Evolutionary conservation across 2,888 invertebrate genomes (phyloP), one percentile per base, ranked within the genome.

Genomic region (Chelonus formosanus): DNA sequence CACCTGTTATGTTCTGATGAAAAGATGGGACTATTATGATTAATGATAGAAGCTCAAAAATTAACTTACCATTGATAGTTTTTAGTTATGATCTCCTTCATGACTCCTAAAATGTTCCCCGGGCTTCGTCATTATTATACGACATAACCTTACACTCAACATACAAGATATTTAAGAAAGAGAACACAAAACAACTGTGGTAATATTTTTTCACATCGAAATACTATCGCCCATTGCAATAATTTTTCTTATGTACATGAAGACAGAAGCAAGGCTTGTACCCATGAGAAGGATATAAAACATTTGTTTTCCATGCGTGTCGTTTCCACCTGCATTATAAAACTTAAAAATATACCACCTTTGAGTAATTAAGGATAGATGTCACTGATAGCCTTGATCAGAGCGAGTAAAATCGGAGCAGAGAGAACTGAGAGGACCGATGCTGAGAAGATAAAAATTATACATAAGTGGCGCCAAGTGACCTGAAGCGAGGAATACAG

Each of bases 91-190:
- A 63, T 67, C 65, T 50, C 5, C 61, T 58, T 31, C 53, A 59
- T 48, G 40, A n/a, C 54, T 68, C 67, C 69, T 58, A 58, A 50
- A 67, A 67, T 69, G 64, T 56, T 62, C 58, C 58, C 67, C 65
- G 48, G 52, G 62, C 57, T 52, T 65, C 53, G 59, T 62, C 54
- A 62, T 55, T 58, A 67, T 53, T 61, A 65, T 67, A 68, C 71
- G 66, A 74, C 74, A 74, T 74, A 73, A 74, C 73, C 74, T 73
- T 70, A 71, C 61, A 70, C 69, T 56, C 60, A 66, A 73, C 67
- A 20, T 20, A 66, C 69, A 60, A 68, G 50, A 45, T 57, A 62
- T 62, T 62, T 67, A 64, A 62, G 55, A 65, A 68, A 63, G 36
- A 45, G 48, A 66, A 73, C 74, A 70, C 70, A 67, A 69, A 71